A percentile compares a stretch with the other conserved stretches of the same genome.
Conservation (phyloP, 2,797 vertebrate genomes). For the Miichthys miiuy region DNA sequence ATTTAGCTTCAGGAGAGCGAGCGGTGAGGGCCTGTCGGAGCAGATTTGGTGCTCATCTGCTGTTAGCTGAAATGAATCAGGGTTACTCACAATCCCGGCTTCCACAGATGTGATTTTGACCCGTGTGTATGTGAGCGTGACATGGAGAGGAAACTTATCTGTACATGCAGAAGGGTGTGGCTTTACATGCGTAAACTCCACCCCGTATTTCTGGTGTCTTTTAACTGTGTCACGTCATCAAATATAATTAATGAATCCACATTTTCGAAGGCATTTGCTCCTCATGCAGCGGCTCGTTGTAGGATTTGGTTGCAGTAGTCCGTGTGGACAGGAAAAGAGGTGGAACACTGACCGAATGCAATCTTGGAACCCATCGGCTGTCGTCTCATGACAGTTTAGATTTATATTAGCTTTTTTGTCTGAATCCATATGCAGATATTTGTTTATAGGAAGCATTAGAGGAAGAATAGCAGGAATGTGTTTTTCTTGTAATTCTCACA, state of each 20-base stretch:
- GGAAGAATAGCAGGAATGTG: too few species aligned
- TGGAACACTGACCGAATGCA: too few species aligned
- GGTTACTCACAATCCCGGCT: slow-evolving; percentile 17
- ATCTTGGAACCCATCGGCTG: too few species aligned
- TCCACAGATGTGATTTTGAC: slow-evolving; percentile 43
- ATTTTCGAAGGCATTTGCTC: neutral
- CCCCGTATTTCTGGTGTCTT: neutral
- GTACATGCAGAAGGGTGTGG: slow-evolving; percentile 34
- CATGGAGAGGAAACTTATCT: slow-evolving; percentile 45
- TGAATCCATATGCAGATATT: neutral
- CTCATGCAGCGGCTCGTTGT: too few species aligned
- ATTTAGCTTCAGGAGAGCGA: slow-evolving; percentile 52
- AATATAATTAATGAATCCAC: neutral
- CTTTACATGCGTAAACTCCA: neutral
- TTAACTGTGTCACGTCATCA: neutral
- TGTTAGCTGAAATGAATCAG: slow-evolving; percentile 32
- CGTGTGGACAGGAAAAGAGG: too few species aligned
- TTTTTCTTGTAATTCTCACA: too few species aligned
- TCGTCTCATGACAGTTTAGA: too few species aligned
- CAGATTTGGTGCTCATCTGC: slow-evolving; percentile 35
- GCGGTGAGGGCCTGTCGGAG: slow-evolving; percentile 26
- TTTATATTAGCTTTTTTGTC: too few species aligned
- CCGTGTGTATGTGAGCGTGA: slow-evolving; percentile 18
- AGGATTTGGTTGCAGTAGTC: too few species aligned
- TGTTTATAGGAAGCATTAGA: too few species aligned